These are phyloP conservation scores for Geotrypetes seraphini DNA, from an alignment of 2,797 vertebrate genomes.

Conservation along the genomic window DNA sequence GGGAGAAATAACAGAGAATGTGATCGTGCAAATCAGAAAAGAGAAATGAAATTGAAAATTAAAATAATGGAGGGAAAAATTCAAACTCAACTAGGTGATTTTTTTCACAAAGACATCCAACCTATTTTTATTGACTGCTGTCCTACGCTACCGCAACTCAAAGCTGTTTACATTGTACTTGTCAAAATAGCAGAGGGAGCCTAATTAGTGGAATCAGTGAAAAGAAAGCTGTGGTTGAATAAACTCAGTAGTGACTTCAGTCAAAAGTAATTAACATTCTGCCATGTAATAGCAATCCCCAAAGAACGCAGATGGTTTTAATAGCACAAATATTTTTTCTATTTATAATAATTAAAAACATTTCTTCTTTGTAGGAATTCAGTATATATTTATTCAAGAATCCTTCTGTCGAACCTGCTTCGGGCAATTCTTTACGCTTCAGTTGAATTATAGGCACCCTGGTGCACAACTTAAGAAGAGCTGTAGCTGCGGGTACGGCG, in stretches of 20 bases:
- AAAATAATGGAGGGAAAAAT: too few species aligned
- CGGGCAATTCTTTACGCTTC: not conserved
- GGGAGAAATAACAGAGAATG: too few species aligned
- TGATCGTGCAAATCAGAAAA: too few species aligned
- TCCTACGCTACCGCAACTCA: slow-evolving; percentile 19
- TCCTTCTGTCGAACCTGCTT: not conserved
- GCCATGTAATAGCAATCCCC: slow-evolving; percentile 28
- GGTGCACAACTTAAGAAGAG: not conserved
- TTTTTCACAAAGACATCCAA: too few species aligned
- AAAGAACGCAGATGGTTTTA: slow-evolving; percentile 38
- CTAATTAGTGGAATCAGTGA: slow-evolving; percentile 21
- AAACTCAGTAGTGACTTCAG: slow-evolving; percentile 19
- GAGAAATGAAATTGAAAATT: too few species aligned
- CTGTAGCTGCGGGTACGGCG: not conserved
- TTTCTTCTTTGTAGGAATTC: not conserved
- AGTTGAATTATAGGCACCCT: not conserved
- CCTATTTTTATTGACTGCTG: too few species aligned
- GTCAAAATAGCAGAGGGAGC: slow-evolving; percentile 28
- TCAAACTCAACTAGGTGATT: too few species aligned
- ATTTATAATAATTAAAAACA: slow-evolving; percentile 31
- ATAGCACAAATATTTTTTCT: slow-evolving; percentile 26
- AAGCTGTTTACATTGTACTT: slow-evolving; percentile 18
- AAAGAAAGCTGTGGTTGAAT: slow-evolving; percentile 19
- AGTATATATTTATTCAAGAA: slow-evolving; percentile 1
- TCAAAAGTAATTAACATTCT: slow-evolving; percentile 27